These are phyloP conservation scores for Brachyrhaphis roseni DNA, from an alignment of 2,797 vertebrate genomes.

Conservation along the genomic window DNA sequence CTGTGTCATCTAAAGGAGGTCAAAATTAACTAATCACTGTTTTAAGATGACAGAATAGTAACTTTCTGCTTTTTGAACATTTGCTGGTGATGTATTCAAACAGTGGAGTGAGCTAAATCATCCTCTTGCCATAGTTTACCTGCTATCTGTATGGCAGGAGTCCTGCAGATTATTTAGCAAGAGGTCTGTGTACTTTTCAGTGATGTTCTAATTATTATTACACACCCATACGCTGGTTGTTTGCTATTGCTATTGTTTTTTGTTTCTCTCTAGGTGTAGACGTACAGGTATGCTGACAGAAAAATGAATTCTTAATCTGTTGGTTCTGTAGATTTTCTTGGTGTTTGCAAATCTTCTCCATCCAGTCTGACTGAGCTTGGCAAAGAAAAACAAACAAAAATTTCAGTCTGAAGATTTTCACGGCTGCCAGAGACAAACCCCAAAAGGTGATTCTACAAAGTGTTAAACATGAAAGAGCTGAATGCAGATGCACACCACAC, in stretches of 20 bases:
- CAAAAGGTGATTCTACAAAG: not conserved
- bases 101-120: no score
- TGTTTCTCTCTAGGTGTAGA: not conserved
- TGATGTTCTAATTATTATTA: no score
- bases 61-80: no score
- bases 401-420: not conserved
- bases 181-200: no score
- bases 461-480: not conserved
- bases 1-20: not conserved
- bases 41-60: not conserved
- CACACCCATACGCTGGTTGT: not conserved
- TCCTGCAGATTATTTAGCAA: no score
- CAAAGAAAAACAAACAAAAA: not conserved
- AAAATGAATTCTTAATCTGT: no score
- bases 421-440: not conserved
- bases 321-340: no score
- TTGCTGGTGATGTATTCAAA: not conserved
- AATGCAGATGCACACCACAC: not conserved
- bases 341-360: not conserved
- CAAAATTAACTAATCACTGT: not conserved
- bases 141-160: no score
- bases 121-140: no score
- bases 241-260: not conserved
- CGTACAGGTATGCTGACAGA: no score
- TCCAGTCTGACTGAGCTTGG: not conserved